Base-by-base conservation (phyloP, 2,888 invertebrate genomes). In the Xylota segnis region DNA sequence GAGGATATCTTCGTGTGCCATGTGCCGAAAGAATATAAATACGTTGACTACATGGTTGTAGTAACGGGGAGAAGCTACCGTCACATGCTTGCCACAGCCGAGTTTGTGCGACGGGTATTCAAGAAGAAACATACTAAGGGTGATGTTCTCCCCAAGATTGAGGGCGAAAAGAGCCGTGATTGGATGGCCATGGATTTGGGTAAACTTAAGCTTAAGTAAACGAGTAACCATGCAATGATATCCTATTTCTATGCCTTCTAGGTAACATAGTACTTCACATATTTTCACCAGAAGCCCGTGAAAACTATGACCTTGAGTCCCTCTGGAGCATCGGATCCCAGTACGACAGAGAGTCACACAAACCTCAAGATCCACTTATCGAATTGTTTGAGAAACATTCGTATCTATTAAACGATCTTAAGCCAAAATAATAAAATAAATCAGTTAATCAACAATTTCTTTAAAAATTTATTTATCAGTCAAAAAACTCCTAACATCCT, bases 161-260 rank as follows among this genome's bases (percentile, higher is more conserved):
- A 98, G 93, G 98, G 97, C 27, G 94, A 94, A 90, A 92, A 94
- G 65, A 95, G 95, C 10, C 94, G 94, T 63, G 95, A 97, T 89
- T 98, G 98, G 98, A 94, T 97, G 92, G 98, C 98, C 18, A 90
- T 98, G 90, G 98, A 98, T 93, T 93, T 98, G 93, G 97, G 97
- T 96, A 93, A 45, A 12, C 10, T 58, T 4, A 14, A 2, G 54
- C 14, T 14, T 29, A n/a, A 6, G 3, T 18, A 10, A 10, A 47
- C 23, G 23, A 34, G 23, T 1, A 23, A 6, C 29, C 54, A 10
- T 43, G 70, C 1, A 47, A 16, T 16, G 9, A 32, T 52, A 54
- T 37, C 14, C 71, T 37, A 12, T 68, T 29, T 7, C 59, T 16
- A 27, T 9, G 29, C n/a, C n/a, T 93, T 94, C 40, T 92, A 97